Percentiles rank a stretch among this genome's conserved stretches.
These are phyloP conservation scores for Etheostoma cragini DNA, from an alignment of 2,113 vertebrate genomes.

Conservation along the genomic window DNA sequence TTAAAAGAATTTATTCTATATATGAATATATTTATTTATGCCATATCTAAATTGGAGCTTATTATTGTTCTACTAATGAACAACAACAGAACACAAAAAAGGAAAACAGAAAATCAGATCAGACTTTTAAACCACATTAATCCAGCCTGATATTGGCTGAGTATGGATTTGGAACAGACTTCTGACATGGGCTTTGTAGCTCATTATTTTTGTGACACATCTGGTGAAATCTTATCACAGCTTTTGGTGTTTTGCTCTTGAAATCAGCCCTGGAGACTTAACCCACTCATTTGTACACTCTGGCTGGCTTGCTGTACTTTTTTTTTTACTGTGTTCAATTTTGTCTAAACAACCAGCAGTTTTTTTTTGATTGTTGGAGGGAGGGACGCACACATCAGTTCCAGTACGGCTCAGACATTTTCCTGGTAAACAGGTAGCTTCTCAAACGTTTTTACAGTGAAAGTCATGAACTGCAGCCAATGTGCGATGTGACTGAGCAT, in stretches of 20 bases:
- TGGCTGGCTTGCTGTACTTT: background rate
- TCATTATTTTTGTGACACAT: background rate
- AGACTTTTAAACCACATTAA: background rate
- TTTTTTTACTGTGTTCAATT: background rate
- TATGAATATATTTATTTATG: background rate
- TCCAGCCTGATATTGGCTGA: background rate
- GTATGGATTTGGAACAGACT: background rate
- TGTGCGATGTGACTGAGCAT: background rate
- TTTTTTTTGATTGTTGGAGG: slow-evolving; percentile 5
- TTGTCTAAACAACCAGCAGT: background rate
- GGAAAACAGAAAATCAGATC: background rate
- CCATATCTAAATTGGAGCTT: background rate
- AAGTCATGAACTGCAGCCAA: background rate
- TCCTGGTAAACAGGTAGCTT: background rate
- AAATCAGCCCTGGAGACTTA: background rate
- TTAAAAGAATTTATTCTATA: background rate
- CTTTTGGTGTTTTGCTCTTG: background rate
- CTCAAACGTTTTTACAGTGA: background rate
- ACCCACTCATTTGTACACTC: background rate
- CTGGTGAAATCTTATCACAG: background rate
- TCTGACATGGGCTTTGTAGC: background rate
- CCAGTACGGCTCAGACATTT: slow-evolving; percentile 10
- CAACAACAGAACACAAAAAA: background rate
- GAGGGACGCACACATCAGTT: slow-evolving; percentile 4
- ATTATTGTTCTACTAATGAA: background rate